These are phyloP conservation scores for Tachina grossa DNA, from an alignment of 2,888 invertebrate genomes.

Conservation along the genomic window DNA sequence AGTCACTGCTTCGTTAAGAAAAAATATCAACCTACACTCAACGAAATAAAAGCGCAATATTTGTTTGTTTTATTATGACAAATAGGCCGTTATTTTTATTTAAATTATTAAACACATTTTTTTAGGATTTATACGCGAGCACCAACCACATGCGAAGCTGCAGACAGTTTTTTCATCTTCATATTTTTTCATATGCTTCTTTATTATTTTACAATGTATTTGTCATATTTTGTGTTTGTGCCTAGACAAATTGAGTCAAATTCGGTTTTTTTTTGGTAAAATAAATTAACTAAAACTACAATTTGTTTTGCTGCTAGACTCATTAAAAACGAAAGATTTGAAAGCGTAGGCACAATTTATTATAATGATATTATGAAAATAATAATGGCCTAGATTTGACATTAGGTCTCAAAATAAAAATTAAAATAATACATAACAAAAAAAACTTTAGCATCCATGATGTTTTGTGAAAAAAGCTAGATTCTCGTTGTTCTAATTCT, in stretches of 20 bases:
- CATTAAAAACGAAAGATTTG: not conserved
- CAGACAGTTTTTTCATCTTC: not conserved
- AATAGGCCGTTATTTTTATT: constrained; percentile 49
- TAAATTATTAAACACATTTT: constrained; percentile 14
- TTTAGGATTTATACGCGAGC: not conserved
- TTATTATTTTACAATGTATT: not conserved
- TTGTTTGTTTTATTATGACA: constrained; percentile 54
- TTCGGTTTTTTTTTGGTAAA: not conserved
- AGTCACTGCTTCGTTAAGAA: constrained; percentile 8
- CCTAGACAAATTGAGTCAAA: constrained; percentile 2
- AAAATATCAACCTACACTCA: constrained; percentile 15
- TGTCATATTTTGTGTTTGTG: not conserved
- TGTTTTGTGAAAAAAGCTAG: too few relatives aligned
- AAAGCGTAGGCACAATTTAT: constrained; percentile 18
- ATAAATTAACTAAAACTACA: constrained; percentile 19
- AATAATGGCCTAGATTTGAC: not conserved
- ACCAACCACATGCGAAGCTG: constrained; percentile 4
- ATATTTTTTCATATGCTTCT: not conserved
- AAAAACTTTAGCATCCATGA: not conserved
- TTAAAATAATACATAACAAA: not conserved
- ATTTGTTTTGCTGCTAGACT: constrained; percentile 3
- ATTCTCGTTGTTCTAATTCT: too few relatives aligned
- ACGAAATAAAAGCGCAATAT: not conserved
- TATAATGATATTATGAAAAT: not conserved
- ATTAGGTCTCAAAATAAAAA: not conserved